Percentiles rank a stretch among this genome's conserved stretches.
phyloP scores from a whole-genome alignment of 2,888 invertebrate species.

The Ormyrus thymus region DNA sequence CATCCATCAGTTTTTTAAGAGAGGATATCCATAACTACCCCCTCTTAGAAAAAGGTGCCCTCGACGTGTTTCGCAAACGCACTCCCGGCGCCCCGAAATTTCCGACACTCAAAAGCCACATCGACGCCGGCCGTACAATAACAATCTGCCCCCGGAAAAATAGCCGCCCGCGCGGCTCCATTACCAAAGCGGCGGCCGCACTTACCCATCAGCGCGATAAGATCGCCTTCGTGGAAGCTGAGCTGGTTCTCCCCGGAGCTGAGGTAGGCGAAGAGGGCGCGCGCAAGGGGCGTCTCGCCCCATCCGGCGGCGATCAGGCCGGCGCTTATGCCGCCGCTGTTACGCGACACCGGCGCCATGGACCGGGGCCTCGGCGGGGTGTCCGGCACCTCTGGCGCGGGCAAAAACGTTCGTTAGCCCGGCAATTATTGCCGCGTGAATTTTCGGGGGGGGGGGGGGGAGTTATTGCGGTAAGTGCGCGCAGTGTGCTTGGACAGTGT shows the following conservation, averaged over 20 bases:
- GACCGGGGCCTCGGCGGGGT: conserved; percentile 80
- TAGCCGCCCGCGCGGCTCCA: neutral
- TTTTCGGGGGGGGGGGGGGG: too few relatives aligned
- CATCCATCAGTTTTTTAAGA: too few relatives aligned
- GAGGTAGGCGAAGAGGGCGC: conserved; percentile 92
- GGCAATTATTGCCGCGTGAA: neutral
- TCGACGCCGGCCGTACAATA: too few relatives aligned
- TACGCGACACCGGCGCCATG: conserved; percentile 76
- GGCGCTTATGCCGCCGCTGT: conserved; percentile 64
- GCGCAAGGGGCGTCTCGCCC: conserved; percentile 86
- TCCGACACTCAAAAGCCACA: too few relatives aligned
- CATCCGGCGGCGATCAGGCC: conserved; percentile 69
- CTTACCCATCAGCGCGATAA: conserved; percentile 87
- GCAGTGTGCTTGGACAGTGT: too few relatives aligned
- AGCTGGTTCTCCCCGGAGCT: conserved; percentile 93
- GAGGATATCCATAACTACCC: too few relatives aligned
- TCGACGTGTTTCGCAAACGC: too few relatives aligned
- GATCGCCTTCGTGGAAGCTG: conserved; percentile 93
- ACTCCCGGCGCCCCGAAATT: too few relatives aligned
- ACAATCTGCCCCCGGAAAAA: neutral
- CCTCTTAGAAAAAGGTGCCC: too few relatives aligned
- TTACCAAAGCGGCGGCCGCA: conserved; percentile 1
- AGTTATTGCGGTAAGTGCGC: neutral
- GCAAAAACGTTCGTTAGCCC: neutral
- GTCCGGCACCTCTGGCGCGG: conserved; percentile 70